These are phyloP conservation scores for Carapus acus DNA, from an alignment of 2,797 vertebrate genomes.

Conservation along the genomic window DNA sequence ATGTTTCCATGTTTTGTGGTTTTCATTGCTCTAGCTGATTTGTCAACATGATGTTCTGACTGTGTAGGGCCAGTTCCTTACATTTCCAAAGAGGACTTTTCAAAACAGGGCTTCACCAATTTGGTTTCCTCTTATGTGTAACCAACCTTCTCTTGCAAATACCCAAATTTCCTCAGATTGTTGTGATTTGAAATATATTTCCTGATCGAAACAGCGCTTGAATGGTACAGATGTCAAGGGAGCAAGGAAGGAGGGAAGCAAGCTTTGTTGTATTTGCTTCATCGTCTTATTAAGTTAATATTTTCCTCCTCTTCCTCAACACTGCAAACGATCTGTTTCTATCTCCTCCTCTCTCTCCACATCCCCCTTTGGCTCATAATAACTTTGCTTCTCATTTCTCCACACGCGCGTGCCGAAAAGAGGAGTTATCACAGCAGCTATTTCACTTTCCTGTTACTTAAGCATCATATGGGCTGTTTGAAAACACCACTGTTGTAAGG, in stretches of 20 bases:
- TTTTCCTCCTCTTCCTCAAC: no score
- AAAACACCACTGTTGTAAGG: neutral
- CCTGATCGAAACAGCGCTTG: neutral
- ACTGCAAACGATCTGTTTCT: no score
- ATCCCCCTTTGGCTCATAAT: no score
- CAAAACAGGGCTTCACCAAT: constrained; percentile 31
- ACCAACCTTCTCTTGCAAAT: no score
- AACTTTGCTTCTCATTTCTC: no score
- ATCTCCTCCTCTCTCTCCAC: no score
- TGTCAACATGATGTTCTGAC: constrained; percentile 4
- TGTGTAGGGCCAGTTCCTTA: neutral
- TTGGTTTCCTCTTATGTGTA: no score
- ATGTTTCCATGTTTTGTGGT: constrained; percentile 16
- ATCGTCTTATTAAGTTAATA: no score
- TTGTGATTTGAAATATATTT: neutral
- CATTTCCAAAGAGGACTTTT: constrained; percentile 29
- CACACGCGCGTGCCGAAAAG: neutral
- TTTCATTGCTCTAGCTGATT: constrained; percentile 32
- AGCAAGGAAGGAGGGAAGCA: neutral
- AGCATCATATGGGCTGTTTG: neutral
- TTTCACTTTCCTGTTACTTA: neutral
- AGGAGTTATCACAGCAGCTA: neutral
- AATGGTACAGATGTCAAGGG: neutral
- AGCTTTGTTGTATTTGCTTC: no score
- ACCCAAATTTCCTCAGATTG: neutral